Evolutionary conservation across 2,888 invertebrate species (phyloP), one percentile per base, ranked within the genome.

Genomic region (Eudasyphora cyanicolor): DNA sequence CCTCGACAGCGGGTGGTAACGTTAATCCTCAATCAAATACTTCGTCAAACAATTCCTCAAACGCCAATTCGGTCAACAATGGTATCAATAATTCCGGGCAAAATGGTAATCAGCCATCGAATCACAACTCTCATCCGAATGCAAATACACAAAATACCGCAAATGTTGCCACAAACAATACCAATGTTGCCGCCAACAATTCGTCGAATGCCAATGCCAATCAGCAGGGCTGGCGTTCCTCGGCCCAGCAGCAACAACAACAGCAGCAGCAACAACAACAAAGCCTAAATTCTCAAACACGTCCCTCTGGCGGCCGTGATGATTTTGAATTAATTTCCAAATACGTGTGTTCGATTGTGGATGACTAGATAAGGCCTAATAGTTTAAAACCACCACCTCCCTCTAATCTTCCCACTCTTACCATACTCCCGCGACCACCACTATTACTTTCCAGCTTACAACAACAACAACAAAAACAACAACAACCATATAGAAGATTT

Each of bases 61-160:
- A 73, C 62, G 71, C 73, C 21, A 86, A 82, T 64, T 79, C 85
- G 76, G 83, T 74, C 60, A 82, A 82, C 51, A 82, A 83, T 82
- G 85, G 85, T 69, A 74, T 82, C 74, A 86, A 82, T 64, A 83
- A 84, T 82, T 51, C 83, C 64, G 82, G 85, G 69, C 81, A 84
- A 71, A 85, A 79, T 71, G 84, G 85, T 57, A 82, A 84, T 81
- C 84, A 84, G 73, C 78, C 76, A 76, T 84, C 81, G 67, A 84
- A 84, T 73, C 84, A 84, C 69, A 84, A 79, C 76, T 79, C 84
- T 81, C 84, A 84, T 79, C 42, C 81, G 78, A 84, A 86, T 74
- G 70, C 76, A 81, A 84, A 82, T 62, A 92, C 94, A 93, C 89
- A 94, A 91, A 93, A 92, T 92, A 91, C 93, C 80, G 92, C 82